Conservation (phyloP, 2,113 vertebrate genomes). For the Merops nubicus region DNA sequence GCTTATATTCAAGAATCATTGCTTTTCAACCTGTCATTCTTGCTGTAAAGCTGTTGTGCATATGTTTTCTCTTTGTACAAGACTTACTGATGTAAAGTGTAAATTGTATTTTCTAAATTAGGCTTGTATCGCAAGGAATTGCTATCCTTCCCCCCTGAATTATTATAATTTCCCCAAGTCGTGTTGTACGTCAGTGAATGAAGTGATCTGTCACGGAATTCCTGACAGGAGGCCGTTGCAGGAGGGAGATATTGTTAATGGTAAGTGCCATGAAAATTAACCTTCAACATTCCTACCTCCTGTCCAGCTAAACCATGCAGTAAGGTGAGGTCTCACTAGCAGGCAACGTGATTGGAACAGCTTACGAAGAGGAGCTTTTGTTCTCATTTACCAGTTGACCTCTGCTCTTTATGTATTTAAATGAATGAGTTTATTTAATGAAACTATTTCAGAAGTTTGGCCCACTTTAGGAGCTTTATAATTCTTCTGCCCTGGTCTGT, state of each 20-base stretch:
- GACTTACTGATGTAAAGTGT: not conserved
- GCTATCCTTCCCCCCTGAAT: conserved; percentile 97
- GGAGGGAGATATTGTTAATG: conserved; percentile 96
- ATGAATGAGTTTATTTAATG: not conserved
- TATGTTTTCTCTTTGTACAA: not conserved
- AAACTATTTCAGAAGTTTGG: not conserved
- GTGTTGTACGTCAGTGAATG: conserved; percentile 97
- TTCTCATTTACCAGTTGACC: not conserved
- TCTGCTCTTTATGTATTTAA: not conserved
- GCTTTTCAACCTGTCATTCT: not conserved
- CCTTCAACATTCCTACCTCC: not conserved
- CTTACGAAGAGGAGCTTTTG: not conserved
- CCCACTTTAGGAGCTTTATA: not conserved
- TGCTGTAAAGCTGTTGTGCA: not conserved
- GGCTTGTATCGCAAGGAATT: conserved; percentile 95
- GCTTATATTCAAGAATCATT: not conserved
- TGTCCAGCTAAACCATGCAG: not conserved
- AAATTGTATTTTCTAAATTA: conserved; percentile 63
- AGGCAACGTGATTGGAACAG: not conserved
- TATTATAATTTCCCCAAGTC: conserved; percentile 99
- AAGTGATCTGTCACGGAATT: conserved; percentile 99
- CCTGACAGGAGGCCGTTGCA: conserved; percentile 91
- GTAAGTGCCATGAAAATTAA: conserved; percentile 71
- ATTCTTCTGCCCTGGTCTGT: not conserved
- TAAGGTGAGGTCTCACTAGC: not conserved